Evolutionary conservation across 2,113 vertebrate species (phyloP).

Genomic region (Myrmecophaga tridactyla): DNA sequence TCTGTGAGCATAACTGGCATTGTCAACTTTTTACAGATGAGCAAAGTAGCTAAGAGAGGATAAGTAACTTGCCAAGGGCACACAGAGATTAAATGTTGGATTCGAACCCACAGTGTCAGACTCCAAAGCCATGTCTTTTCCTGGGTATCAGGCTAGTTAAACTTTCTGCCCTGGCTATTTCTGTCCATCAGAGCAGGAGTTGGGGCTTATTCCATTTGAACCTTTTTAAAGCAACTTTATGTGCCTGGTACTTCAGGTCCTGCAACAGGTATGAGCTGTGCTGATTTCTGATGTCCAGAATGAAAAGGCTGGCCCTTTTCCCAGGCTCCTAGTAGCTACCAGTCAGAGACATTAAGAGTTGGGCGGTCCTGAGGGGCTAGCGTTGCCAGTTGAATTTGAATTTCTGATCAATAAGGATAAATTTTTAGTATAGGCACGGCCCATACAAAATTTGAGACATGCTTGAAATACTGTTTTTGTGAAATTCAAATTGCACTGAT

Average conservation of each 20-base stretch:
- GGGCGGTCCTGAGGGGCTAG: neutral
- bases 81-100: slow-evolving; percentile 54
- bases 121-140: slow-evolving; percentile 8
- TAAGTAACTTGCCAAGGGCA: neutral
- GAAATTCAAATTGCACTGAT: neutral
- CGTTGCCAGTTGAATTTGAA: neutral
- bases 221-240: neutral
- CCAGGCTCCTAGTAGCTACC: neutral
- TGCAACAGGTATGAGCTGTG: neutral
- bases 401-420: neutral
- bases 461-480: neutral
- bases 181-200: too few relatives aligned
- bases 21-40: neutral
- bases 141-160: neutral
- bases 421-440: neutral
- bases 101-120: slow-evolving; percentile 6
- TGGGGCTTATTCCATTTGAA: neutral
- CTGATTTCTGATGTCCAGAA: neutral
- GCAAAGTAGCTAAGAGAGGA: neutral
- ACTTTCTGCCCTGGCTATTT: neutral
- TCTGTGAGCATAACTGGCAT: neutral
- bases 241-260: neutral
- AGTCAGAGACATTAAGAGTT: neutral
- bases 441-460: neutral
- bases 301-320: neutral